Conservation (phyloP, 1,140 invertebrate genomes). For the Penaeus japonicus region DNA sequence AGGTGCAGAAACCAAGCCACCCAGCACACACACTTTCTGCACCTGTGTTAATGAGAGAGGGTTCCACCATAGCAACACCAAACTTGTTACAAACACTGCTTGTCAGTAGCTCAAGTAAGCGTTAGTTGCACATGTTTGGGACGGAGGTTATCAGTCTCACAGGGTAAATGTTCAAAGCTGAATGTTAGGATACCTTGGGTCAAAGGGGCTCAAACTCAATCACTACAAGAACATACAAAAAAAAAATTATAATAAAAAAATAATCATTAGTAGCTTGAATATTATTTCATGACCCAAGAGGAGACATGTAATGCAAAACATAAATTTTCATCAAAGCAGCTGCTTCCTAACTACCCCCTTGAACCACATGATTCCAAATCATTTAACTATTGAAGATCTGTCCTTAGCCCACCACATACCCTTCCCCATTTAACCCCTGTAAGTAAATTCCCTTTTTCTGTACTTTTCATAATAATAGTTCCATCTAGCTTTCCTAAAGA, state of each 20-base stretch:
- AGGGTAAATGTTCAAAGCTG: not conserved
- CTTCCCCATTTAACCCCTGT: no score
- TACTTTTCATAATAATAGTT: no score
- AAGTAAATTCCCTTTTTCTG: no score
- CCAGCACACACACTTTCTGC: no score
- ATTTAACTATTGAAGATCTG: no score
- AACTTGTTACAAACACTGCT: slow-evolving; percentile 44
- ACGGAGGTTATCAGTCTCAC: not conserved
- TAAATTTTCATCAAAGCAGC: not conserved
- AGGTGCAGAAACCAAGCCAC: no score
- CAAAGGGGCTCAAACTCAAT: not conserved
- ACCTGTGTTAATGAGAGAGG: not conserved
- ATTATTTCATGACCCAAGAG: no score
- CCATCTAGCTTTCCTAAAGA: no score
- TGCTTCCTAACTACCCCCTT: not conserved
- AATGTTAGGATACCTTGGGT: not conserved
- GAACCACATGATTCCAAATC: not conserved
- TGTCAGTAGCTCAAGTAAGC: slow-evolving; percentile 32
- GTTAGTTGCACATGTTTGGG: slow-evolving; percentile 37
- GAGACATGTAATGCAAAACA: not conserved
- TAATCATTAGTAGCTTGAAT: not conserved
- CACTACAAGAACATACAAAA: slow-evolving; percentile 3
- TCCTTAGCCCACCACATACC: no score
- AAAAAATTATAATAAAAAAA: not conserved
- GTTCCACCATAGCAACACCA: slow-evolving; percentile 29